Base-by-base conservation (phyloP, 2,797 vertebrate genomes). In the Myiotriccus ornatus region DNA sequence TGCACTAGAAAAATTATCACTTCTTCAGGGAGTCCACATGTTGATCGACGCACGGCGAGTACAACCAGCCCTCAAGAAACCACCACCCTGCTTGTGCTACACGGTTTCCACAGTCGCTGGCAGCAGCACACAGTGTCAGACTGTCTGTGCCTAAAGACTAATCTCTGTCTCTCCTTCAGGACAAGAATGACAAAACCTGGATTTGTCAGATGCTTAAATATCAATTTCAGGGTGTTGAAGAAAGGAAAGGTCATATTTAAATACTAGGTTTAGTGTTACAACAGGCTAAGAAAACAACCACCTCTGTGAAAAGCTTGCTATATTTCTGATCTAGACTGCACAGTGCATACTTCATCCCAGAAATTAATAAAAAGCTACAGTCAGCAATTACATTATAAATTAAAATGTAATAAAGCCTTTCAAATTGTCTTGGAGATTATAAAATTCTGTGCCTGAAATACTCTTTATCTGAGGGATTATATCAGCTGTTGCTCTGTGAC, bases 51-150 rank as follows among this genome's bases (percentile, higher is more conserved):
- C 30, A 28, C 32, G 34, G 41, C 1, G 7, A 67, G 23, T 0
- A 22, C 22, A 87, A 35, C 8, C 53, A n/a, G 3, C 27, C 43
- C 50, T 56, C 1, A 2, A 30, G 49, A 80, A 77, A 56, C 2
- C 52, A 81, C 24, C 10, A 2, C 2, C 12, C 2, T 55, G 10
- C 32, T 35, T 27, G 27, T 22, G 37, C 49, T 75, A 3, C 4
- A n/a, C 0, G 0, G 34, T 49, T 85, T 32, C 32, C 18, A 1
- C 4, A 1, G 47, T 7, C 28, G n/a, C 1, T 1, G 2, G 39
- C 49, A 68, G 55, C 64, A 76, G 46, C n/a, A n/a, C 27, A 23
- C 24, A 52, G n/a, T 10, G 41, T 30, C 73, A n/a, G 35, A 20
- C 35, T 30, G 44, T 25, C 35, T 35, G 53, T 41, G 16, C 28